Base-by-base conservation (phyloP, 53 echinoderm and acorn worm species). In the Holothuria scabra region DNA sequence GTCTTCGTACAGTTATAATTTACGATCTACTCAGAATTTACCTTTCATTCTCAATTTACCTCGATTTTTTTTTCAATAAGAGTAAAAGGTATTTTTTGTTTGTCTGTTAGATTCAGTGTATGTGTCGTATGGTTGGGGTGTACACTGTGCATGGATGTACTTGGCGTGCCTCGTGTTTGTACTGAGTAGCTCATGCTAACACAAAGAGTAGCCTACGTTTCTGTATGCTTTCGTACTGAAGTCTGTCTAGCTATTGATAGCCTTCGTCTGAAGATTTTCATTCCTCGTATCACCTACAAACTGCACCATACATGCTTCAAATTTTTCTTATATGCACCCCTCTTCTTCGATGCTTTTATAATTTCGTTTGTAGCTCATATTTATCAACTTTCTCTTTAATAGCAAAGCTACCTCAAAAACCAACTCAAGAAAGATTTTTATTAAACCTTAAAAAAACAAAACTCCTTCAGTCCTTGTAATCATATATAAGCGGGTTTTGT, bases 41-140 rank as follows among this genome's bases (percentile, higher is more conserved):
- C 78, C 85, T 74, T 85, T 63, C 64, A 63, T 81, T 61, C 62
- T 81, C 65, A 41, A 76, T 87, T 80, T 60, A 62, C 81, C 68
- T 58, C 81, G 66, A 65, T 46, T 83, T 56, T 71, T 37, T 86
- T 74, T 75, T 78, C n/a, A n/a, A 72, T 60, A 65, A 84, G 64
- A 25, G 41, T 76, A 60, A 38, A 26, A 26, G 65, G 56, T 56
- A 29, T 71, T 79, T 79, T 86, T 65, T 86, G 79, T 76, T 28
- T 31, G 41, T 61, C 83, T 82, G 25, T 84, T 86, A 86, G 68
- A 37, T 84, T 52, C 67, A 78, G 85, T 91, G 86, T 86, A 82
- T 81, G 90, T 89, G 71, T 89, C 85, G 88, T 89, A 88, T 92
- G 95, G 95, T 95, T 95, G 92, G 92, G 90, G 95, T 95, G 95